Evolutionary conservation across 2,797 vertebrate genomes (phyloP).

Genomic region (Netta rufina): DNA sequence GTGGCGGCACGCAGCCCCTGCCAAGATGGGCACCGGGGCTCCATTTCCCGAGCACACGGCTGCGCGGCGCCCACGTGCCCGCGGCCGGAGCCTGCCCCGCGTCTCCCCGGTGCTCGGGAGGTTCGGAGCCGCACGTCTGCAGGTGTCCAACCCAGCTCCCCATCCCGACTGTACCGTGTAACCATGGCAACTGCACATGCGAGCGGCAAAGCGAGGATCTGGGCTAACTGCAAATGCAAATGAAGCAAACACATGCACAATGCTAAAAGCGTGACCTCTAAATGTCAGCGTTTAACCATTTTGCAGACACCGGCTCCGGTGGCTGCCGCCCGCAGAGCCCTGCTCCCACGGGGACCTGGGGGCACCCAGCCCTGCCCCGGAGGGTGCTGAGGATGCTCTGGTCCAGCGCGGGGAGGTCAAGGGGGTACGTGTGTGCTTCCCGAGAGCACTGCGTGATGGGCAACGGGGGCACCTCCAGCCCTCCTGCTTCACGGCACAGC

Average conservation of each 20-base stretch:
- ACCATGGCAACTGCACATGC: constrained; percentile 66
- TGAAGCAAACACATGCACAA: constrained; percentile 54
- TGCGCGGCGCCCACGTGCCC: neutral
- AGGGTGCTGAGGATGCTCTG: neutral
- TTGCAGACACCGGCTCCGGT: constrained; percentile 11
- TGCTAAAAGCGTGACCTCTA: constrained; percentile 62
- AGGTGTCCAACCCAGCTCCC: constrained; percentile 61
- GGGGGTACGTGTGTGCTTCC: neutral
- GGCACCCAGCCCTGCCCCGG: neutral
- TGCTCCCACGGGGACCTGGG: neutral
- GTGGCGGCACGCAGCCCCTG: neutral
- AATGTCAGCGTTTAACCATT: constrained; percentile 58
- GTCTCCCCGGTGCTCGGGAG: neutral
- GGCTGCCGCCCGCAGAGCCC: neutral
- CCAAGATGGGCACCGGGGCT: neutral
- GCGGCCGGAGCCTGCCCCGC: neutral
- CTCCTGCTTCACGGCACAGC: neutral
- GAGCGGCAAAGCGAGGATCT: constrained; percentile 46
- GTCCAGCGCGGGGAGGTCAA: neutral
- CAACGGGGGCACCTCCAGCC: neutral
- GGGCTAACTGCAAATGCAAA: constrained; percentile 65
- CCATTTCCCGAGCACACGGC: neutral
- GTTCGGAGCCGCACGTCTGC: constrained; percentile 30
- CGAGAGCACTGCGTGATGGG: accelerated
- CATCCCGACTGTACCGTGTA: constrained; percentile 46